Conservation (phyloP, 2,888 invertebrate species). For the Fragum whitleyi region DNA sequence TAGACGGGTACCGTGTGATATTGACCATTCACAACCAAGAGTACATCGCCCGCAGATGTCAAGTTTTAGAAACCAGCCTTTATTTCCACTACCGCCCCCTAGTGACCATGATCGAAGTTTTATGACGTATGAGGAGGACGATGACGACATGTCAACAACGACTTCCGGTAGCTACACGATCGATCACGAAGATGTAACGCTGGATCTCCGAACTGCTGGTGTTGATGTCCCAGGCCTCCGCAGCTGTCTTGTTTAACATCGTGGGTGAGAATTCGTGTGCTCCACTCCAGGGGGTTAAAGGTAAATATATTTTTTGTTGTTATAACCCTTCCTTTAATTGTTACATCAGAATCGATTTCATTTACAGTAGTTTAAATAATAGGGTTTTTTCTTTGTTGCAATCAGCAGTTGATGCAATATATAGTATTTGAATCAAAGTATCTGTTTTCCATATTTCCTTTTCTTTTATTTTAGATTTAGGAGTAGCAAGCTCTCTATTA, state of each 20-base stretch:
- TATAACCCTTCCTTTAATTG: too few species aligned
- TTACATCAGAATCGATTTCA: too few species aligned
- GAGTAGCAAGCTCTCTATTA: too few species aligned
- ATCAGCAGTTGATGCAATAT: too few species aligned
- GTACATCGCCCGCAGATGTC: constrained; percentile 34
- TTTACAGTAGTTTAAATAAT: too few species aligned
- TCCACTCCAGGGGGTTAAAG: constrained; percentile 3
- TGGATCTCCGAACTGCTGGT: constrained; percentile 51
- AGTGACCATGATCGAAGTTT: constrained; percentile 59
- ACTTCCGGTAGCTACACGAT: constrained; percentile 73
- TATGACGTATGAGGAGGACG: constrained; percentile 65
- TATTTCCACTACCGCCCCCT: constrained; percentile 48
- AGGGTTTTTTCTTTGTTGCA: too few species aligned
- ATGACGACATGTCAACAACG: constrained; percentile 71
- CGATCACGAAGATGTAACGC: constrained; percentile 66
- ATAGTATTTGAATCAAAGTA: too few species aligned
- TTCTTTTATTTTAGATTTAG: too few species aligned
- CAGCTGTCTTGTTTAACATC: constrained; percentile 57
- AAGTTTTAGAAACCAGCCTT: constrained; percentile 41
- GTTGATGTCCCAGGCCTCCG: constrained; percentile 40
- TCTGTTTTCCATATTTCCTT: too few species aligned
- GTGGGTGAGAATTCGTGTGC: too few species aligned
- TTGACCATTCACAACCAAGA: constrained; percentile 50
- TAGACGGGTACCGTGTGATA: constrained; percentile 39
- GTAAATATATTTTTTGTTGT: neutral